phyloP scores from a whole-genome alignment of 2,888 invertebrate species.

The Peribatodes rhomboidaria region DNA sequence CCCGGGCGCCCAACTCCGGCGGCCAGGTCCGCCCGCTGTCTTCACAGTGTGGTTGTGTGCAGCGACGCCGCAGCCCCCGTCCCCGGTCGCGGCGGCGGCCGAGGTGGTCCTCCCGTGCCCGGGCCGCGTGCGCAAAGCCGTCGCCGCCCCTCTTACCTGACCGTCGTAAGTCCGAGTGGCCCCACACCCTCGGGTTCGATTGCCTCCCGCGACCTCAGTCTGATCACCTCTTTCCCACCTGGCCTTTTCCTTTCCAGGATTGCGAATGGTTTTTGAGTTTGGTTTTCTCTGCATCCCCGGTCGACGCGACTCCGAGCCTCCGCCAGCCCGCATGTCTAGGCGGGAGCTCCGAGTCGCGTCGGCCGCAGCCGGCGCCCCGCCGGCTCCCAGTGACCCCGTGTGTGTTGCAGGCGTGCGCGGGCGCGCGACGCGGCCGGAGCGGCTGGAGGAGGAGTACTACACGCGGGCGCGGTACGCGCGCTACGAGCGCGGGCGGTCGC shows the following conservation, averaged over 20 bases:
- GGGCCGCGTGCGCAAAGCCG: slow-evolving; percentile 73
- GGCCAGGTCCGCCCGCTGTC: slow-evolving; percentile 11
- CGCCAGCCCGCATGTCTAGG: slow-evolving; percentile 24
- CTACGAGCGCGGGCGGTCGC: slow-evolving; percentile 60
- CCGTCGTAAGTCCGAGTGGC: slow-evolving; percentile 72
- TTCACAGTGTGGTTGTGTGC: slow-evolving; percentile 42
- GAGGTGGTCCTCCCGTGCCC: slow-evolving; percentile 77
- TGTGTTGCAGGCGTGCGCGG: slow-evolving; percentile 68
- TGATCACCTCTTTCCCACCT: slow-evolving; percentile 15
- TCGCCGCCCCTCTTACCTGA: slow-evolving; percentile 69
- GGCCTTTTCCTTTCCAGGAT: slow-evolving; percentile 34
- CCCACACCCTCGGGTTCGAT: slow-evolving; percentile 49
- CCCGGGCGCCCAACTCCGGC: not conserved
- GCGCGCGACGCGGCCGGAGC: slow-evolving; percentile 83
- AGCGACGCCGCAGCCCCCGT: slow-evolving; percentile 44
- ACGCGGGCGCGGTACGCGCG: slow-evolving; percentile 67
- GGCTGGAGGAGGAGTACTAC: slow-evolving; percentile 87
- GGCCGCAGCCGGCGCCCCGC: not conserved
- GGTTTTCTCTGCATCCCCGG: slow-evolving; percentile 41
- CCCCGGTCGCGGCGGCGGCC: slow-evolving; percentile 65
- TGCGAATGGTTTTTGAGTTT: slow-evolving; percentile 47
- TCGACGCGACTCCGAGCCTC: slow-evolving; percentile 25
- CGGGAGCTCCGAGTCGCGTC: slow-evolving; percentile 14
- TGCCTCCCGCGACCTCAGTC: slow-evolving; percentile 35
- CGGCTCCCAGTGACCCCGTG: not conserved